These are phyloP conservation scores for Bolinopsis microptera DNA, from an alignment of 37 sponge, comb jelly and placozoan genomes.

Conservation along the genomic window DNA sequence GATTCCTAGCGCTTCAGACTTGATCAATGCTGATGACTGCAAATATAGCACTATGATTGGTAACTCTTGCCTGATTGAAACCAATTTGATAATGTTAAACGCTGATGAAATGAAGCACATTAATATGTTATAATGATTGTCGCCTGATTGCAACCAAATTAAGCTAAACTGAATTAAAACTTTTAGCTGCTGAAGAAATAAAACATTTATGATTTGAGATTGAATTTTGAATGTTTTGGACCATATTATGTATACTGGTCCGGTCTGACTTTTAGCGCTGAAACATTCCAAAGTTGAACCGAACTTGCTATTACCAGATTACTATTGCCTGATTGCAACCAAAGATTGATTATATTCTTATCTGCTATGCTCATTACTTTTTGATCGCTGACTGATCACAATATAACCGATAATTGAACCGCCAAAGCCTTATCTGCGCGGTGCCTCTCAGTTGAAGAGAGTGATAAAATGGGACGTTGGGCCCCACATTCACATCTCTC, in stretches of 20 bases:
- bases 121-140: too few species aligned
- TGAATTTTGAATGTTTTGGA: neutral
- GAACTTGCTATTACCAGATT: neutral
- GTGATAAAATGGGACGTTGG: too few species aligned
- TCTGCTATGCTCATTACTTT: too few species aligned
- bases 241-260: too few species aligned
- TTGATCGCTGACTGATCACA: too few species aligned
- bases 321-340: neutral
- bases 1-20: neutral
- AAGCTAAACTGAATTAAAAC: neutral
- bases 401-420: too few species aligned
- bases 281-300: neutral
- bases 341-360: too few species aligned
- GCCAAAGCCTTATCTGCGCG: too few species aligned
- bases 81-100: neutral
- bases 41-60: neutral
- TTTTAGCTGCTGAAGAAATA: neutral
- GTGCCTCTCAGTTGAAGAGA: too few species aligned
- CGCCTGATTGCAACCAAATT: neutral
- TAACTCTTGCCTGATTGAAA: too few species aligned
- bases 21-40: neutral
- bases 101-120: neutral
- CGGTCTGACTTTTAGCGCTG: too few species aligned
- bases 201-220: neutral
- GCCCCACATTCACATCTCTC: neutral